Percentiles rank a stretch among this genome's conserved stretches.
phyloP scores from a whole-genome alignment of 2,113 vertebrate genomes.

The Peromyscus leucopus region DNA sequence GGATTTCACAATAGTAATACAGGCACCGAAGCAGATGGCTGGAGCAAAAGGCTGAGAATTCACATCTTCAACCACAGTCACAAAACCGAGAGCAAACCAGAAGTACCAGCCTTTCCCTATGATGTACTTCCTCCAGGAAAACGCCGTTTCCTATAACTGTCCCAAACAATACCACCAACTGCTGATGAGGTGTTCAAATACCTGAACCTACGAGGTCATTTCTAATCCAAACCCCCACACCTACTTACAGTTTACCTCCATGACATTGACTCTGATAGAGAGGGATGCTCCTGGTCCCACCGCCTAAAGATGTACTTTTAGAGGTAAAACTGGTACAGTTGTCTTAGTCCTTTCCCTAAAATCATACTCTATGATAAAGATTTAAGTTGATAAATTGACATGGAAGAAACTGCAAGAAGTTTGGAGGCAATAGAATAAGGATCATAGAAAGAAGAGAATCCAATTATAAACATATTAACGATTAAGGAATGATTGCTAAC shows the following conservation, averaged over 20 bases:
- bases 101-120: background rate
- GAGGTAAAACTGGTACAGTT: background rate
- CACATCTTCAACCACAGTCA: background rate
- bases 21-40: background rate
- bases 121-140: background rate
- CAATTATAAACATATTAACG: background rate
- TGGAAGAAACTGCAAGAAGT: background rate
- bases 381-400: background rate
- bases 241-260: background rate
- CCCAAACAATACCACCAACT: background rate
- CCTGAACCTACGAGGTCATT: background rate
- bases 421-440: background rate
- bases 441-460: background rate
- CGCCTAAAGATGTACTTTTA: background rate
- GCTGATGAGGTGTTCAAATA: background rate
- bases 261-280: background rate
- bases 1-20: background rate
- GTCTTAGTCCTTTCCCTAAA: constrained; percentile 6
- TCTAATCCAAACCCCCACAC: background rate
- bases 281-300: background rate
- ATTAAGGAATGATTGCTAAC: background rate
- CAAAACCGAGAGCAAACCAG: background rate
- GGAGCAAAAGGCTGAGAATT: too few species aligned
- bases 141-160: background rate
- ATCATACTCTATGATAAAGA: background rate